Evolutionary conservation across 2,797 vertebrate genomes (phyloP).

Genomic region (Tragopan temminckii): DNA sequence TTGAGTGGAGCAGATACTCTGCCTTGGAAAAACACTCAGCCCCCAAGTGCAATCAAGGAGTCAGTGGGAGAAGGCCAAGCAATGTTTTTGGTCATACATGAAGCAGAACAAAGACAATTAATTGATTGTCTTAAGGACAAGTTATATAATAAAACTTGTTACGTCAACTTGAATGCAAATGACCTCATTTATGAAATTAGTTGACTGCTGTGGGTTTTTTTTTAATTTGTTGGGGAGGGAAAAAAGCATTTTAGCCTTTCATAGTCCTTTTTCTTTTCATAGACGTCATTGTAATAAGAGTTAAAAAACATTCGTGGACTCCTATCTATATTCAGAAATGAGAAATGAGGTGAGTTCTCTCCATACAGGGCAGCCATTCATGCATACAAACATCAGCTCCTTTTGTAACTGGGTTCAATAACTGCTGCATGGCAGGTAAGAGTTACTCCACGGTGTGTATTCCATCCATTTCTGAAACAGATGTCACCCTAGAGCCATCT

Average conservation of each 20-base stretch:
- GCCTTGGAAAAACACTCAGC: not conserved
- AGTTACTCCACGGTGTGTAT: not conserved
- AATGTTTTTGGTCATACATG: rapidly evolving
- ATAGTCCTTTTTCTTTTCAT: not conserved
- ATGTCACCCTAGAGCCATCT: not conserved
- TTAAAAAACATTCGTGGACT: not conserved
- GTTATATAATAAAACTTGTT: not conserved
- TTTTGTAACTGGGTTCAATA: not conserved
- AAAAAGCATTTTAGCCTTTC: not conserved
- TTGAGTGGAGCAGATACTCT: not conserved
- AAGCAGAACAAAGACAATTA: not conserved
- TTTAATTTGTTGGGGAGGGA: too few species aligned
- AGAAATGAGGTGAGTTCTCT: not conserved
- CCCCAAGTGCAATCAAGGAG: rapidly evolving
- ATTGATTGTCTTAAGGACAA: not conserved
- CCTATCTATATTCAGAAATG: not conserved
- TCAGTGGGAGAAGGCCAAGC: rapidly evolving
- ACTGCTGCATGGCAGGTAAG: not conserved
- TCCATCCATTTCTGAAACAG: not conserved
- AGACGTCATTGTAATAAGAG: not conserved
- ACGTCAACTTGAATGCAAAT: not conserved
- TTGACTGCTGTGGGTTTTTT: not conserved
- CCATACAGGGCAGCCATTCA: not conserved
- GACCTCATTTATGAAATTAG: not conserved
- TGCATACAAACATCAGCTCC: not conserved